Evolutionary conservation across 1,140 invertebrate species (phyloP).

Genomic region (Drosophila elegans): DNA sequence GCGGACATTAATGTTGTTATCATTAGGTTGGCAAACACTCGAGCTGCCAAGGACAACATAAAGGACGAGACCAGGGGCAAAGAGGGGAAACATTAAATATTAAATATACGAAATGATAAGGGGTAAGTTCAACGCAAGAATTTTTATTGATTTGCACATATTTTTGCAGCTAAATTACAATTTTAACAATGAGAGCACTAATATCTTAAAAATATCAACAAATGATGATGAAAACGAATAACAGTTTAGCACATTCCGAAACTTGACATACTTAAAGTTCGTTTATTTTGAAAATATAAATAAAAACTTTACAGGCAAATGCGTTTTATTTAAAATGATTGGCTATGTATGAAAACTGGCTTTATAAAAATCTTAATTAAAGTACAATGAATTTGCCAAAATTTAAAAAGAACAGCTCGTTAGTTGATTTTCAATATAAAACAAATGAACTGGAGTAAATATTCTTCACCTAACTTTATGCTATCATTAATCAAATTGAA

Average conservation of each 20-base stretch:
- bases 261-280: too few species aligned
- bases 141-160: neutral
- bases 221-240: too few species aligned
- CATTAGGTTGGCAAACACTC: slow-evolving; percentile 49
- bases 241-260: too few species aligned
- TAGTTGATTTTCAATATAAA: neutral
- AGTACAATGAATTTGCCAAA: neutral
- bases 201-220: too few species aligned
- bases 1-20: slow-evolving; percentile 61
- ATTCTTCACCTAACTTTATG: neutral
- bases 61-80: neutral
- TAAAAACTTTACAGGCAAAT: too few species aligned
- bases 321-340: too few species aligned
- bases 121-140: neutral
- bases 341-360: too few species aligned
- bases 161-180: neutral
- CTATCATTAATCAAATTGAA: slow-evolving; percentile 14
- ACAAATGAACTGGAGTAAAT: neutral
- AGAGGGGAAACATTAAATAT: slow-evolving; percentile 15
- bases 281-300: too few species aligned
- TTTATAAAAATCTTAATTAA: too few species aligned
- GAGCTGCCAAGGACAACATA: slow-evolving; percentile 9
- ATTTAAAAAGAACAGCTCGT: neutral
- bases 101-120: slow-evolving; percentile 23
- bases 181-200: neutral